phyloP scores from a whole-genome alignment of 1,140 invertebrate species.

The Lucilia sericata region DNA sequence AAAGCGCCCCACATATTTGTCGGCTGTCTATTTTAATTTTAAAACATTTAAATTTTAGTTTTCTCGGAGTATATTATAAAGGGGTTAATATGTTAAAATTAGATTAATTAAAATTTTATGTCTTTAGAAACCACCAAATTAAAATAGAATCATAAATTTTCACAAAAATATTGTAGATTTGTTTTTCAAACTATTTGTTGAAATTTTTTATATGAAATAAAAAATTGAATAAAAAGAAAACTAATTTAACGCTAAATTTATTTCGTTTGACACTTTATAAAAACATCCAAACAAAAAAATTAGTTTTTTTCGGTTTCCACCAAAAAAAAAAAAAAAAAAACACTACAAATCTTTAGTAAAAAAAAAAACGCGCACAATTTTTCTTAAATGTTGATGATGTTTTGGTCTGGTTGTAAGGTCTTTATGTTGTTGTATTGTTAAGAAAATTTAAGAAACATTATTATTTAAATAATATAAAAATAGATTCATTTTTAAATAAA shows the following conservation, averaged over 20 bases:
- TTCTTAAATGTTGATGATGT: not conserved
- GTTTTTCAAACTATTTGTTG: not conserved
- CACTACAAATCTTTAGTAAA: not conserved
- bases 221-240: not conserved
- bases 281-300: not conserved
- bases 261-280: constrained; percentile 27
- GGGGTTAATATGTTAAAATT: constrained; percentile 1
- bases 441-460: not conserved
- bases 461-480: not conserved
- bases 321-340: too few relatives aligned
- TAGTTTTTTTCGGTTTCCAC: not conserved
- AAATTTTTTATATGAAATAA: not conserved
- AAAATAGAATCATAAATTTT: not conserved
- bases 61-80: not conserved
- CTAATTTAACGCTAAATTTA: constrained; percentile 22
- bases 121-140: not conserved
- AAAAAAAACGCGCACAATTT: constrained; percentile 1
- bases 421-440: not conserved
- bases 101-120: not conserved
- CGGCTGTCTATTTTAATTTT: too few relatives aligned
- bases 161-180: too few relatives aligned
- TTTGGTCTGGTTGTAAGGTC: not conserved
- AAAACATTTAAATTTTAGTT: too few relatives aligned
- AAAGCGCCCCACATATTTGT: too few relatives aligned
- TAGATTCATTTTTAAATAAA: not conserved